Conservation (phyloP, 2,888 invertebrate species). For the Augochlorella aurata region DNA sequence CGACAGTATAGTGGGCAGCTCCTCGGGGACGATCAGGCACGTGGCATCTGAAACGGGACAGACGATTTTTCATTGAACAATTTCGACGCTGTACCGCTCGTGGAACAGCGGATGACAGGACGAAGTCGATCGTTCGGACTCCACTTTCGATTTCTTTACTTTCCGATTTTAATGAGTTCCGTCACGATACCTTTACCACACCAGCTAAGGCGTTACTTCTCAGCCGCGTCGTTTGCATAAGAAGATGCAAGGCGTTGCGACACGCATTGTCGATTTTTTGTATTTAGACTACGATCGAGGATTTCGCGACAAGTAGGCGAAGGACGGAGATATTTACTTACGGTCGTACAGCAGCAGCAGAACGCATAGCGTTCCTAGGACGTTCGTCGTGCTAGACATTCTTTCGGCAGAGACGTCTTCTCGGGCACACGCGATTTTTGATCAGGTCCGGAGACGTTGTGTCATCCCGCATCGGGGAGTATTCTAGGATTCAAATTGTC, state of each 20-base stretch:
- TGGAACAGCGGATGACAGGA: neutral
- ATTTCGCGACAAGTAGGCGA: conserved; percentile 63
- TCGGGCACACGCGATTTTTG: neutral
- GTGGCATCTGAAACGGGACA: conserved; percentile 82
- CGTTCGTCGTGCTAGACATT: conserved; percentile 65
- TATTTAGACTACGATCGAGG: conserved; percentile 28
- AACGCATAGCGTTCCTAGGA: conserved; percentile 64
- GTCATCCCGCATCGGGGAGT: conserved; percentile 7
- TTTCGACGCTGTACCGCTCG: neutral
- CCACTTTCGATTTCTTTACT: conserved; percentile 3
- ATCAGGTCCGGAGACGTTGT: conserved; percentile 15
- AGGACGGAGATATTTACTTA: conserved; percentile 64
- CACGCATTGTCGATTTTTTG: neutral
- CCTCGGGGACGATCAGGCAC: conserved; percentile 89
- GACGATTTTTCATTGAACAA: neutral
- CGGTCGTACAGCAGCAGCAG: conserved; percentile 71
- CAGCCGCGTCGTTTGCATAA: neutral
- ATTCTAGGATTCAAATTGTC: neutral
- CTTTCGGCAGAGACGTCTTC: conserved; percentile 52
- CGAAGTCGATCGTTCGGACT: neutral
- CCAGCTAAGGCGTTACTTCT: neutral
- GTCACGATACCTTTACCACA: neutral
- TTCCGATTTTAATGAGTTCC: neutral
- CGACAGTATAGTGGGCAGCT: conserved; percentile 90
- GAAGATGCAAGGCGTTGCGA: neutral